Evolutionary conservation across 2,113 vertebrate species (phyloP), one percentile per base, ranked within the genome.

Genomic region (Vicugna pacos): DNA sequence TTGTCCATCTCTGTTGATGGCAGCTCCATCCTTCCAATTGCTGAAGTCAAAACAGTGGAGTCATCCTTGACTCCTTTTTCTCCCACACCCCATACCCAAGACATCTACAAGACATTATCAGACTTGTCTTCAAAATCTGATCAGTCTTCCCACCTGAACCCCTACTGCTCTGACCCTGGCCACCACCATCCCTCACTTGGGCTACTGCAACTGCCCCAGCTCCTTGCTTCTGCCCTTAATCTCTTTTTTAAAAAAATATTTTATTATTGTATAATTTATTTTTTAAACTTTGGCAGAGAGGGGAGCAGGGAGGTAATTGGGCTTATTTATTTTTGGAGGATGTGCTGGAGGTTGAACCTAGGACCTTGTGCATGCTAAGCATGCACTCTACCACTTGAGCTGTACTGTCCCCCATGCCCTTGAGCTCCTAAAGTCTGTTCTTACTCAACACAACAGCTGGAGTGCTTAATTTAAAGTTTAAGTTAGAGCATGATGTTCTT

Each of bases 81-180:
- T 72, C 32, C 54, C 48, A 89, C 20, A 72, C 12, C 0, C 20
- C 20, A 60, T 35, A 50, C 22, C 46, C 30, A 93, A 91, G 42
- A 72, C 26, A 83, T 62, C 54, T 87, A 30, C 38, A 87, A 81
- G 86, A 65, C 30, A 46, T 77, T 77, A 16, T 64, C 42, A 72
- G 28, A 72, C 24, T 73, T 65, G 82, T 86, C 75, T 86, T 94
- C 69, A 93, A 85, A 82, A 62, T 94, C 20, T 72, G 48, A 73
- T 28, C 3, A 2, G 17, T 20, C 22, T 50, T 8, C 46, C 60
- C 73, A 38, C 11, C 32, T 67, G 24, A 58, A 15, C 85, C 83
- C 64, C 35, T 38, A 88, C 14, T 38, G 70, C 48, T 28, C 46
- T 89, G 67, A 76, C 81, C 35, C 28, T 69, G 9, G 30, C 42